Evolutionary conservation across 2,797 vertebrate genomes (phyloP), one percentile per base, ranked within the genome.

Genomic region (Tapera naevia): DNA sequence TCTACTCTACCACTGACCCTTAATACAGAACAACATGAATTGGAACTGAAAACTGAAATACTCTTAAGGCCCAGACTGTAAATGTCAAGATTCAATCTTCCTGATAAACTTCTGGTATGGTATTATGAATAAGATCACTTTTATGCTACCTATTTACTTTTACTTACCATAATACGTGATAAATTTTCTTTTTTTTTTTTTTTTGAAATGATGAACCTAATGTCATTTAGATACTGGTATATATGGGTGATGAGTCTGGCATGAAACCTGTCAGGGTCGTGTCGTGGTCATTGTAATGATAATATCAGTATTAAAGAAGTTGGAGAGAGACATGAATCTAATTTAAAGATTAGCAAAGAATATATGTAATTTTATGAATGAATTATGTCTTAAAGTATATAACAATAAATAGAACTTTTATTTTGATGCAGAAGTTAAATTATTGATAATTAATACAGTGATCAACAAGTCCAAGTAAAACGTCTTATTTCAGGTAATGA

Each of bases 41-140:
- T n/a, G n/a, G n/a, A n/a, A n/a, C n/a, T n/a, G n/a, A n/a, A n/a
- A n/a, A n/a, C n/a, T n/a, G n/a, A n/a, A 86, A 53, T 41, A 50
- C 5, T n/a, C 1, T 0, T 13, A 50, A 62, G 14, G 11, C 19
- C 8, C 32, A 57, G 78, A 18, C 6, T 28, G 3, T 28, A 28
- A 30, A 22, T 46, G 50, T 64, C n/a, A 51, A 64, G 33, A 54
- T 37, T 79, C 0, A 17, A 54, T 24, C 11, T 84, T 72, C 28
- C 33, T 72, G 32, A 41, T 3, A 57, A 57, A 5, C 2, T 51
- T 57, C 50, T 81, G 4, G 50, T 48, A 53, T 4, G 7, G 14
- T 83, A 70, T 43, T 50, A 69, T 65, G 22, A 78, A 17, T 12
- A 65, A 75, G 46, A 57, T 69, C 9, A 33, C 8, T 46, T 18